phyloP scores from a whole-genome alignment of 2,113 vertebrate species.

The Lethenteron reissneri region DNA sequence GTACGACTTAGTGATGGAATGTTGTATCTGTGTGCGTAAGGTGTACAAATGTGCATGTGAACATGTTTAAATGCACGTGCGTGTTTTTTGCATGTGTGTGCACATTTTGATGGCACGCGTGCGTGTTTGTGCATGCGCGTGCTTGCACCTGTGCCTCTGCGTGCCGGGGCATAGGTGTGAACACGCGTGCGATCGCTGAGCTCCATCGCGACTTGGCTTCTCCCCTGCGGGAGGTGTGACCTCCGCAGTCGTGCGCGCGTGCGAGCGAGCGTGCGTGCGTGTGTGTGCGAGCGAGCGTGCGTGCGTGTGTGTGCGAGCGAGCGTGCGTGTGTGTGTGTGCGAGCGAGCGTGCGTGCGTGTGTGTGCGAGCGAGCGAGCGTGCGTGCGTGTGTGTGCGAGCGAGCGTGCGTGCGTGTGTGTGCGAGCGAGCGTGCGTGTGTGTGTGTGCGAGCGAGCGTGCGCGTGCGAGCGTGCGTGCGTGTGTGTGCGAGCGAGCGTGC shows the following conservation, averaged over 20 bases:
- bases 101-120: not conserved
- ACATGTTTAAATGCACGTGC: not conserved
- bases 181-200: not conserved
- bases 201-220: no score
- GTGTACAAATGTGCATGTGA: not conserved
- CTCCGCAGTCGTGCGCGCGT: not conserved
- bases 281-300: not conserved
- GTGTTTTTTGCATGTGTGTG: not conserved
- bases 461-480: not conserved
- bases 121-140: not conserved
- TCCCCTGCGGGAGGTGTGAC: no score
- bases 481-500: not conserved
- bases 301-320: not conserved
- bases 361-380: not conserved
- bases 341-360: not conserved
- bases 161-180: not conserved
- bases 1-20: no score
- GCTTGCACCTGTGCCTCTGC: not conserved
- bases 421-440: no score
- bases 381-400: not conserved
- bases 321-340: not conserved
- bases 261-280: not conserved
- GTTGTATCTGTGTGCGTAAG: no score
- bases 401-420: no score
- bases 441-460: not conserved